phyloP scores from a whole-genome alignment of 2,888 invertebrate genomes.

The Polymixis flavicincta region DNA sequence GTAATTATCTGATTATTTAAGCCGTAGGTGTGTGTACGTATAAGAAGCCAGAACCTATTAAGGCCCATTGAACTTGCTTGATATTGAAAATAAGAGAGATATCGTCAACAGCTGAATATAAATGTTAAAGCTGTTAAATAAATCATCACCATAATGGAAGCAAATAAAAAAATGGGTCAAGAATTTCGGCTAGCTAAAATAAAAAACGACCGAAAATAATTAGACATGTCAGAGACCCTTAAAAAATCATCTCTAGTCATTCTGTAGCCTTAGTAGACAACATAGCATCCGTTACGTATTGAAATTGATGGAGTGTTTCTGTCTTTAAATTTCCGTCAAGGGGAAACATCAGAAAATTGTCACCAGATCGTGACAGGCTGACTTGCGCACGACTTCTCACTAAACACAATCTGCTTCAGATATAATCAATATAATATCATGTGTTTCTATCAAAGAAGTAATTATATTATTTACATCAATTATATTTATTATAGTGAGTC shows the following conservation, averaged over 20 bases:
- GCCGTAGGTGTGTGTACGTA: not conserved
- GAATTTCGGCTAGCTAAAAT: not conserved
- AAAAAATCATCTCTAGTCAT: not conserved
- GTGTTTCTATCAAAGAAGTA: conserved; percentile 26
- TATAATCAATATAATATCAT: conserved; percentile 16
- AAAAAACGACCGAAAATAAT: conserved; percentile 29
- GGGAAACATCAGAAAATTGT: not conserved
- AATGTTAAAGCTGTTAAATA: not conserved
- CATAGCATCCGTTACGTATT: not conserved
- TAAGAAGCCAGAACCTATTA: not conserved
- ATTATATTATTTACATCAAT: conserved; percentile 15
- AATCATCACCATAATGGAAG: not conserved
- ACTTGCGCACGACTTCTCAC: conserved; percentile 2
- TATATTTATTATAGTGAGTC: conserved; percentile 3
- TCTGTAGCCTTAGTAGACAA: not conserved
- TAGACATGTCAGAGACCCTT: not conserved
- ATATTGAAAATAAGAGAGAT: not conserved
- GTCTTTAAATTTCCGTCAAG: not conserved
- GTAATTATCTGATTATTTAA: conserved; percentile 25
- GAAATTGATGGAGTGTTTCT: not conserved
- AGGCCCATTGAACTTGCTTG: not conserved
- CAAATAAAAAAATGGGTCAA: not conserved
- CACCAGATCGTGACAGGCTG: not conserved
- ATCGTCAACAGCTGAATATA: not conserved
- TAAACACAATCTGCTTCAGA: not conserved